Conservation (phyloP, 2,888 invertebrate genomes). For the Euzophera pinguis region DNA sequence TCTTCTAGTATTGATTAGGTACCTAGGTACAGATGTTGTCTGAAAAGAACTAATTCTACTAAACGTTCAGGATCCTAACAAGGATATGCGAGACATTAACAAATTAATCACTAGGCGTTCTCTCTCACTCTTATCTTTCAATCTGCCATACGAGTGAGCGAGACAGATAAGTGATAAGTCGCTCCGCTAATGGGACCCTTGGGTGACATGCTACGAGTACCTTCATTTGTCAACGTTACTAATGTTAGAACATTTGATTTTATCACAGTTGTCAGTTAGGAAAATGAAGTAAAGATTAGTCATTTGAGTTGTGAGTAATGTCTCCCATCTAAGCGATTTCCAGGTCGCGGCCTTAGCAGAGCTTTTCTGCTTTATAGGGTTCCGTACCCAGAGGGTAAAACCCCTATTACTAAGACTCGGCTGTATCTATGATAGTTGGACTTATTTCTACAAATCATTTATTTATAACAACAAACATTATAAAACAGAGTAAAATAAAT, state of each 20-base stretch:
- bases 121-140: neutral
- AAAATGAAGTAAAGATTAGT: neutral
- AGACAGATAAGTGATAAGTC: neutral
- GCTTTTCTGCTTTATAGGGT: too few relatives aligned
- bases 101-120: neutral
- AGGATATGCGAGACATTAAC: neutral
- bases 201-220: neutral
- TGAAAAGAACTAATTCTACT: neutral
- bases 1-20: neutral
- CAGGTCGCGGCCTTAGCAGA: too few relatives aligned
- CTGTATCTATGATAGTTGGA: too few relatives aligned
- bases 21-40: neutral
- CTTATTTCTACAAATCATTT: too few relatives aligned
- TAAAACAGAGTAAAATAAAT: too few relatives aligned
- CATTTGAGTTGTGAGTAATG: neutral
- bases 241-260: conserved; percentile 5
- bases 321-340: too few relatives aligned
- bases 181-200: conserved; percentile 7
- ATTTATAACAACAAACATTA: too few relatives aligned
- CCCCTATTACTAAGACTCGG: too few relatives aligned
- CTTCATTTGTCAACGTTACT: conserved; percentile 1
- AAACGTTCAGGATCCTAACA: neutral
- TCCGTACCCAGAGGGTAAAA: too few relatives aligned
- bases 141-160: neutral
- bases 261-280: neutral